Conservation (phyloP, 2,797 vertebrate species). For the Trachops cirrhosus region DNA sequence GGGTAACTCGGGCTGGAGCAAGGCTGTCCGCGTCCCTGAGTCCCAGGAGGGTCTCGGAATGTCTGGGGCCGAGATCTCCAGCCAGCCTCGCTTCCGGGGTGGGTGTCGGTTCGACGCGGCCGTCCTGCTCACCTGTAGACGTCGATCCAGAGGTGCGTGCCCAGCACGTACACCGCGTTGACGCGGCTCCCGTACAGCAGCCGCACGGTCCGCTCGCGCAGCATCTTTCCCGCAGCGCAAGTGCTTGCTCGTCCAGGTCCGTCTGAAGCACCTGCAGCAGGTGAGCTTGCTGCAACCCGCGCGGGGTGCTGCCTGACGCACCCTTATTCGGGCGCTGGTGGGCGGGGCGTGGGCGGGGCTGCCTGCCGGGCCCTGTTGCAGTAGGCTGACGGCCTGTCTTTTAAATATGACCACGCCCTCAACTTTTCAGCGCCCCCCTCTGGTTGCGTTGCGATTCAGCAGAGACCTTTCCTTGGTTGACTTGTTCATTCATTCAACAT, state of each 20-base stretch:
- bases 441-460: background rate
- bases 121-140: slow-evolving; percentile 83
- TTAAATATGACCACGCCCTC: slow-evolving; percentile 22
- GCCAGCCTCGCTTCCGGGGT: background rate
- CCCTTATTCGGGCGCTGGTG: accelerated
- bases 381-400: background rate
- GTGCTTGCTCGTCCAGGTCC: accelerated
- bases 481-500: background rate
- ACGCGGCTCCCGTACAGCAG: slow-evolving; percentile 83
- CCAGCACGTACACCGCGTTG: slow-evolving; percentile 85
- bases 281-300: background rate
- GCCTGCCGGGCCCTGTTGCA: background rate
- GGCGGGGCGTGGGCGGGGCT: background rate
- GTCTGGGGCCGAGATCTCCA: too few species aligned
- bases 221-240: slow-evolving; percentile 74
- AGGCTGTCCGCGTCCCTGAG: background rate
- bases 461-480: background rate
- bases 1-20: background rate
- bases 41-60: background rate
- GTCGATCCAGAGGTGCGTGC: slow-evolving; percentile 84
- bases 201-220: slow-evolving; percentile 84
- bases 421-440: background rate
- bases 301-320: accelerated
- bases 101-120: accelerated
- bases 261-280: background rate